Base-by-base conservation (phyloP, 2,888 invertebrate genomes). In the Erebia epiphron region DNA sequence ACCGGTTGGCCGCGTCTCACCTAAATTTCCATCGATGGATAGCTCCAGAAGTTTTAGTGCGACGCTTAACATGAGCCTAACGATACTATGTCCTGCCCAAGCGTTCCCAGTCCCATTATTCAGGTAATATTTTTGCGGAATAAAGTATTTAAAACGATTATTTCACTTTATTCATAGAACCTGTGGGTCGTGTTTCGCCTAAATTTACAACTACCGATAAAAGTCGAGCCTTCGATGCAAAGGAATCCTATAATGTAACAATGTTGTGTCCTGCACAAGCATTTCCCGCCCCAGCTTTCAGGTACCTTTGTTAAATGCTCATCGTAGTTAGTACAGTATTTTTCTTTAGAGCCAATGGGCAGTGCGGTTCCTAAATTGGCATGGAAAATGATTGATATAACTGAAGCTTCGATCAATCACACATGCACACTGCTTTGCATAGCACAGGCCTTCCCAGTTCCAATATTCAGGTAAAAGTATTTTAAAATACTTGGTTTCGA, bases 201-300 rank as follows among this genome's bases (percentile, higher is more conserved):
- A 95, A 95, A 80, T 95, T 95, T 83, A 94, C 95, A 67, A 93
- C 91, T 73, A 95, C 95, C 76, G 94, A 95, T 76, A 95, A 95
- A 89, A 94, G 94, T 82, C 94, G 95, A 73, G 95, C 95, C 79
- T 95, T 97, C 82, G 95, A 96, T 74, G 88, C 92, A 77, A 83
- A 82, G 70, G 88, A 89, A 77, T 88, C 89, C 68, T 92, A 89
- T 78, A 94, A 93, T 81, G 85, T 93, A 77, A 93, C 94, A 68
- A 84, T 96, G 79, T 91, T 96, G 83, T 97, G 96, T 85, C 96
- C 96, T 78, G 96, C 96, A 72, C 96, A 97, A 93, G 96, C 96
- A 80, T 96, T 94, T 87, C 97, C 97, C 80, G 95, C 95, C 84
- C 95, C 95, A 79, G 86, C 93, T 81, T 95, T 93, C 94, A 95